Base-by-base conservation (phyloP, 2,888 invertebrate species). In the Callosobruchus maculatus region DNA sequence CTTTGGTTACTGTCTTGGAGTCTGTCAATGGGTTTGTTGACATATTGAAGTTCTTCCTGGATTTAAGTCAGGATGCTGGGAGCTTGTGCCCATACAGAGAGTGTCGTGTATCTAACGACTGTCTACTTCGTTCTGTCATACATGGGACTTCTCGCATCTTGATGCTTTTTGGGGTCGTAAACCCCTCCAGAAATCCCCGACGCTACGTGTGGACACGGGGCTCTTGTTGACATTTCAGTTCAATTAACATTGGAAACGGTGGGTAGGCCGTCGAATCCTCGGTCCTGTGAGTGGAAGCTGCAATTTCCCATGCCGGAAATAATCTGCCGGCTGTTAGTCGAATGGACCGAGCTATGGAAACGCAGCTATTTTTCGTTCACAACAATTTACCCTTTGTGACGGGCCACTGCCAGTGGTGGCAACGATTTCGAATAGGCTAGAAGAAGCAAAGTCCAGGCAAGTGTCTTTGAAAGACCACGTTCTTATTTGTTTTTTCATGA, bases 301-400 rank as follows among this genome's bases (percentile, higher is more conserved):
- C 81, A 83, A 83, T 82, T 82, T 83, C 81, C 82, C 79, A 73
- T 71, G 75, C 82, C 83, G 83, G 83, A 83, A 82, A 82, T 80
- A 83, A 83, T 83, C 82, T 82, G 80, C 80, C 75, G 76, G 70
- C 49, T 49, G 49, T 49, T 49, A 49, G 49, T 49, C 18, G 49
- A 49, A 49, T 18, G 49, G 49, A 13, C 1, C 49, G 26, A 26
- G 2, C 26, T 26, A 26, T 26, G 49, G 49, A 1, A 7, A 49
- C 49, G 49, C 3, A 3, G 9, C 1, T 49, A 13, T 49, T 49
- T 49, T 49, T 49, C 49, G 18, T 49, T 49, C 49, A 49, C 49
- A 49, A 49, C 13, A 18, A 49, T 49, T 49, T 13, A 49, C 49
- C 49, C 18, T 49, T 49, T 49, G 49, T 49, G 13, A 49, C 13